phyloP scores from a whole-genome alignment of 2,113 vertebrate genomes.

The Eulemur rufifrons region DNA sequence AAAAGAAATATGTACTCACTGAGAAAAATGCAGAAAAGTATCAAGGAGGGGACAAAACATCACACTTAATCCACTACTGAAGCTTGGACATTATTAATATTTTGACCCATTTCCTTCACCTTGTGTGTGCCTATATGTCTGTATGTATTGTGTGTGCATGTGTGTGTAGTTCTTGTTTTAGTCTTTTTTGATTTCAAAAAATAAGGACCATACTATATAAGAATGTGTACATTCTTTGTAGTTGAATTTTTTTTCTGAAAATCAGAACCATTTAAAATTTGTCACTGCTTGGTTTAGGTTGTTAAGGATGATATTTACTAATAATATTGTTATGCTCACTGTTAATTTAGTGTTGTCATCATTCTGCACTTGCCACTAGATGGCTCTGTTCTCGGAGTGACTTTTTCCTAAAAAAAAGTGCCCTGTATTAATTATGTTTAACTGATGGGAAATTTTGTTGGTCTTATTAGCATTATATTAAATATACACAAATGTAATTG shows the following conservation, averaged over 20 bases:
- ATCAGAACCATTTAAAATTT: not conserved
- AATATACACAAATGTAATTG: not conserved
- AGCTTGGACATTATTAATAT: not conserved
- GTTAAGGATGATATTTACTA: not conserved
- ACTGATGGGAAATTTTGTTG: not conserved
- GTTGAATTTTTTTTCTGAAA: not conserved
- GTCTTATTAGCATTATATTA: not conserved
- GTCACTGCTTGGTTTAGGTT: not conserved
- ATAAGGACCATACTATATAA: not conserved
- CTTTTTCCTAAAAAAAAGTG: not conserved
- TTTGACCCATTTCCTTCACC: not conserved
- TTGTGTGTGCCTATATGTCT: fast-evolving
- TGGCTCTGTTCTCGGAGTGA: constrained; percentile 49
- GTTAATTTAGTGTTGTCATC: not conserved
- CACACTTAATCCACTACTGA: not conserved
- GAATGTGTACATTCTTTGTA: not conserved
- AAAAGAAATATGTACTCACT: not conserved
- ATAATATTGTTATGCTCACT: not conserved
- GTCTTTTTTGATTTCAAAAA: not conserved
- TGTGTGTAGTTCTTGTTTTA: not conserved
- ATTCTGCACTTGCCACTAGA: constrained; percentile 14
- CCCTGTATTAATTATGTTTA: not conserved
- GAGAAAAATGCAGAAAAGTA: not conserved
- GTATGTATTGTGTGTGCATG: not conserved
- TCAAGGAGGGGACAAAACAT: not conserved